Conservation (phyloP, 1,140 invertebrate genomes). For the Aphis craccivora region DNA sequence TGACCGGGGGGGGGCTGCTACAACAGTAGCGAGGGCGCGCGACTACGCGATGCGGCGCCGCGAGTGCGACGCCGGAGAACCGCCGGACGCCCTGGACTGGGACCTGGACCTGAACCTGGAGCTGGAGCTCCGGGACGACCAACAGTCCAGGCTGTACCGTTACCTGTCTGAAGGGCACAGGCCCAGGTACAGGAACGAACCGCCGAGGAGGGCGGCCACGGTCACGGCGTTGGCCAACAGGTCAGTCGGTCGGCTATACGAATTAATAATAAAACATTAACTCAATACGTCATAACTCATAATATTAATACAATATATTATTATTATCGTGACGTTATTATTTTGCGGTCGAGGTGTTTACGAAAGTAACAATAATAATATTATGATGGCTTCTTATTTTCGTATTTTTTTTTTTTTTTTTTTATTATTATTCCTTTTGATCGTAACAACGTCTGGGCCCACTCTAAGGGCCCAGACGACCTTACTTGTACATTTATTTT, state of each 20-base stretch:
- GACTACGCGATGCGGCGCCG: conserved; percentile 42
- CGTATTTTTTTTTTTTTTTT: too few relatives aligned
- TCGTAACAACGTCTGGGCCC: too few relatives aligned
- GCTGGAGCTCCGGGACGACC: conserved; percentile 47
- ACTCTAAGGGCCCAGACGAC: too few relatives aligned
- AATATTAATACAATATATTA: too few relatives aligned
- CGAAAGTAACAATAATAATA: too few relatives aligned
- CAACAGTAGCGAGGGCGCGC: not conserved
- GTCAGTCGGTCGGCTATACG: not conserved
- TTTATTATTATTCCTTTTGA: too few relatives aligned
- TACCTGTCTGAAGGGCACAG: conserved; percentile 52
- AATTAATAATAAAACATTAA: not conserved
- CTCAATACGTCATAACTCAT: not conserved
- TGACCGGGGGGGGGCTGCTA: not conserved
- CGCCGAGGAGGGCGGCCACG: conserved; percentile 35
- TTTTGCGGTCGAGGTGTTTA: too few relatives aligned
- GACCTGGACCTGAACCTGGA: conserved; percentile 51
- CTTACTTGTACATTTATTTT: too few relatives aligned
- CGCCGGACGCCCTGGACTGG: conserved; percentile 49
- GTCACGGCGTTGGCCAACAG: conserved; percentile 28
- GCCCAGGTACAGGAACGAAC: conserved; percentile 37
- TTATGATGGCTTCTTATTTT: too few relatives aligned
- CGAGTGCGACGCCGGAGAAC: not conserved
- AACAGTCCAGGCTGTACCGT: conserved; percentile 53
- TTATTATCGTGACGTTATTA: too few relatives aligned